Percentiles rank a stretch among this genome's conserved stretches.
Conservation (phyloP, 2,113 vertebrate genomes). For the Myotis yumanensis region DNA sequence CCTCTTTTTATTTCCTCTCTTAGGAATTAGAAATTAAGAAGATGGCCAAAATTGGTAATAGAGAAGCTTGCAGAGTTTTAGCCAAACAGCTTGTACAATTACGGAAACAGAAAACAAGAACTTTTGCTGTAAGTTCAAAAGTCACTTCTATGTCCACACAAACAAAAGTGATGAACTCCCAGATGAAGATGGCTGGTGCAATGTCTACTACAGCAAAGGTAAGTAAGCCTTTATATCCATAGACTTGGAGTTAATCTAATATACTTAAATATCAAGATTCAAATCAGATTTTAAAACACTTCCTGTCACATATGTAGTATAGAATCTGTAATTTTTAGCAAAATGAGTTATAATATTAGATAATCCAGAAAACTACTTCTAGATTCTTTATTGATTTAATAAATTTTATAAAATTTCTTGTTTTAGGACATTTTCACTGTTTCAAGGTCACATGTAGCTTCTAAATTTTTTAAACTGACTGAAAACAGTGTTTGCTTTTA, state of each 20-base stretch:
- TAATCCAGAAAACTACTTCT: neutral
- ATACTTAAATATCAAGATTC: slow-evolving; percentile 51
- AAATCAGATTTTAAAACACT: neutral
- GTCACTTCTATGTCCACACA: slow-evolving; percentile 98
- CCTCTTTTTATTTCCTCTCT: neutral
- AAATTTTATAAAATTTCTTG: neutral
- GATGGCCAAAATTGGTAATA: slow-evolving; percentile 98
- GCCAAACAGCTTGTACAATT: slow-evolving; percentile 97
- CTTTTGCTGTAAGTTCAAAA: slow-evolving; percentile 97
- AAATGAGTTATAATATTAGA: neutral
- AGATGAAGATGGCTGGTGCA: slow-evolving; percentile 99
- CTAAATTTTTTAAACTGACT: neutral
- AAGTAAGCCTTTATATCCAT: slow-evolving; percentile 49
- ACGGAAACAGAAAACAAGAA: slow-evolving; percentile 95
- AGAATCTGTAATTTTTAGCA: neutral
- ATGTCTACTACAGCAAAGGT: slow-evolving; percentile 98
- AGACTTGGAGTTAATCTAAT: neutral
- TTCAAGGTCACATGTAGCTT: neutral
- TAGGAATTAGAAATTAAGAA: slow-evolving; percentile 99
- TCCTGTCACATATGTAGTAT: neutral
- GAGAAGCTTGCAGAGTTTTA: slow-evolving; percentile 96
- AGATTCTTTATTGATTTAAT: neutral
- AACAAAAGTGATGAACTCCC: slow-evolving; percentile 98
- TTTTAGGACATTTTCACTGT: neutral
- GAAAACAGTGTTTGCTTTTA: neutral